These are phyloP conservation scores for Drosophila grimshawi DNA, from an alignment of 1,140 invertebrate genomes.

Conservation along the genomic window DNA sequence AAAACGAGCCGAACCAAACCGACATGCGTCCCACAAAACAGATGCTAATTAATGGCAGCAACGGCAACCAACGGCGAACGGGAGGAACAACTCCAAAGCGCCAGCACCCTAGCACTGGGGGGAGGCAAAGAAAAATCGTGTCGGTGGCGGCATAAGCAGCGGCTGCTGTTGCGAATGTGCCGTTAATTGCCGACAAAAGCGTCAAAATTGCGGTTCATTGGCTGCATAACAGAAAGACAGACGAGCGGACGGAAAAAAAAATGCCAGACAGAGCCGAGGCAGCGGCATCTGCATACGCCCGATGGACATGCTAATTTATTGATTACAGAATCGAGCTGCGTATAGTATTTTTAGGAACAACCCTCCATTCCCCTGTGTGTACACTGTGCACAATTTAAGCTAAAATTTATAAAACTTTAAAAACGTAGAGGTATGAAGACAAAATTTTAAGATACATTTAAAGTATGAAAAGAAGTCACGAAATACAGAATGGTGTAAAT, in stretches of 20 bases:
- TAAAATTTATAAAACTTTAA: too few relatives aligned
- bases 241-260: background rate
- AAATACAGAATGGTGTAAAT: too few relatives aligned
- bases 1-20: background rate
- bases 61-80: slow-evolving; percentile 24
- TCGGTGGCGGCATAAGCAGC: slow-evolving; percentile 8
- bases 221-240: slow-evolving; percentile 24
- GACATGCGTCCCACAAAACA: slow-evolving; percentile 55
- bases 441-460: too few relatives aligned
- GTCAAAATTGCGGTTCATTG: slow-evolving; percentile 76
- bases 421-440: too few relatives aligned
- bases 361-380: background rate
- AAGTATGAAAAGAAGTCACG: too few relatives aligned
- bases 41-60: slow-evolving; percentile 77
- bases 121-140: slow-evolving; percentile 44
- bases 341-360: slow-evolving; percentile 12
- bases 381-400: background rate
- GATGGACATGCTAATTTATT: slow-evolving; percentile 55
- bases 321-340: slow-evolving; percentile 27
- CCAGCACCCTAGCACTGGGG: background rate
- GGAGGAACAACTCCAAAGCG: slow-evolving; percentile 17
- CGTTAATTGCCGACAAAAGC: slow-evolving; percentile 79
- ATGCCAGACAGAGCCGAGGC: background rate
- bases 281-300: slow-evolving; percentile 21
- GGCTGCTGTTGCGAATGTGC: slow-evolving; percentile 59